Base-by-base conservation (phyloP, 2,888 invertebrate species). In the Isotomurus palustris region DNA sequence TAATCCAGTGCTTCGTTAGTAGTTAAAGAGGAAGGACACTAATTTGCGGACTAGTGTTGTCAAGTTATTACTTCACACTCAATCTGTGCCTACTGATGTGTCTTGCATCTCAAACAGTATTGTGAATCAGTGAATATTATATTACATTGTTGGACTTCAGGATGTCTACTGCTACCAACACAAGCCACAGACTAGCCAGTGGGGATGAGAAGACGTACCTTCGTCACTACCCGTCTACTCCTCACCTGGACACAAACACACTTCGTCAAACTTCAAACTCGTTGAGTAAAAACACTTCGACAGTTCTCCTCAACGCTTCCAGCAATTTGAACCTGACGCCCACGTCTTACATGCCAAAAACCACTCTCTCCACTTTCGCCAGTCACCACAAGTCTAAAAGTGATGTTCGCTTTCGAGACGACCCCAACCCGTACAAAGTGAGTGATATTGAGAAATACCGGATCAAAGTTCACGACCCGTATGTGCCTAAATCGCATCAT, bases 341-440 rank as follows among this genome's bases (percentile, higher is more conserved):
- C 6, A 49, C 51, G 12, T 61, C 66, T 5, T 60, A 62, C 52
- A 66, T 60, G 59, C 66, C 66, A 27, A 58, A 60, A 50, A 62
- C 54, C 10, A 67, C 63, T 8, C 65, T 71, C 32, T 66, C 68
- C 3, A 71, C 69, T 19, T 71, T 71, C 52, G 56, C 63, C 35
- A 60, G 62, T 40, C 56, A 66, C 38, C 57, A 53, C 22, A 55
- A 53, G 14, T 51, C 56, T 17, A 35, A 53, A 14, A 44, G 28
- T 10, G 63, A 63, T 38, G 21, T 59, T n/a, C 56, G 66, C 29
- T 69, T 68, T 45, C 58, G 61, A 36, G 71, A 71, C 55, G 71
- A 71, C 47, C 71, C 71, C 8, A 71, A 71, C 56, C 71, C 71
- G 12, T 71, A 71, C 60, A 69, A 65, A 64, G 69, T 71, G 55